Evolutionary conservation across 2,888 invertebrate genomes (phyloP), one percentile per base, ranked within the genome.

Genomic region (Cyaniris semiargus): DNA sequence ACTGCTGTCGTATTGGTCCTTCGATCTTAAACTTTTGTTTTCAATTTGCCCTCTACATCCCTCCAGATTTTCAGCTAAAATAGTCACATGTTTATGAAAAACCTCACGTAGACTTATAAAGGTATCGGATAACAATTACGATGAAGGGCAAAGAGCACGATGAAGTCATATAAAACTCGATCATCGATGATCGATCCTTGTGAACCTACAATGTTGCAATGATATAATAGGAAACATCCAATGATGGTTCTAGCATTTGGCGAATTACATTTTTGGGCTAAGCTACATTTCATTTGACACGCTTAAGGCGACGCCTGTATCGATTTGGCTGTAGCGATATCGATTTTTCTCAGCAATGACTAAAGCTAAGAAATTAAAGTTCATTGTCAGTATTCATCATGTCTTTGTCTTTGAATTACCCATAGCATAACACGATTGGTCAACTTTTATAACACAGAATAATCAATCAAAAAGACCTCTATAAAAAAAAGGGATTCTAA

Each of bases 101-200:
- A 74, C 53, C 13, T 74, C 74, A 74, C 74, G 74, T 74, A 53
- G 44, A 71, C 34, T n/a, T 70, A 34, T 21, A 71, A 53, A 74
- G 53, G 27, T 53, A 48, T 74, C 74, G 74, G 74, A 48, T 48
- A 38, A 72, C 44, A 72, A 44, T 72, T 23, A 44, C 44, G 44
- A 44, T 3, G 53, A n/a, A 48, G 10, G 44, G 21, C 13, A 48
- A 53, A 53, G 74, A 74, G 18, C 53, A 53, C 0, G 31, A 18
- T 15, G 53, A 27, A 74, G 74, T 23, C 38, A 15, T 48, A 13
- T 27, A 18, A 13, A 10, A 27, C 53, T 74, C 23, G 27, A 74
- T 53, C 48, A 48, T 15, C 66, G 27, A 74, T 53, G 27, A 48
- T 15, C 66, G 13, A 66, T 66, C 66, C 27, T 60, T 23, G 27